These are phyloP conservation scores for Aegithalos caudatus DNA, from an alignment of 2,113 vertebrate species.

Conservation along the genomic window DNA sequence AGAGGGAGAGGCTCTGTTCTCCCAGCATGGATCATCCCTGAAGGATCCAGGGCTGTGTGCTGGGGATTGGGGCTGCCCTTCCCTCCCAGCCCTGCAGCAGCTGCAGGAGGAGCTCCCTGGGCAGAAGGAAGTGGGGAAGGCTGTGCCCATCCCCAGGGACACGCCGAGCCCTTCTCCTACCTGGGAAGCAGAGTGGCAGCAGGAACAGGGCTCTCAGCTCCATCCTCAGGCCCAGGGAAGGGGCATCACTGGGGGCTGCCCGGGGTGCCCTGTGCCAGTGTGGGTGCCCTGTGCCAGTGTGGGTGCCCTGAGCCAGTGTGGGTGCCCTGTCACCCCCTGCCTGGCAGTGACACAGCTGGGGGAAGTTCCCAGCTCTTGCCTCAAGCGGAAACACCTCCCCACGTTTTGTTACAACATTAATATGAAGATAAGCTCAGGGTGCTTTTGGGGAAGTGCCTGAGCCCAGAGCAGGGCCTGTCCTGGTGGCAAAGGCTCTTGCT, in stretches of 20 bases:
- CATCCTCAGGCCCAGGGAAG: neutral
- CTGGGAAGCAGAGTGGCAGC: conserved; percentile 18
- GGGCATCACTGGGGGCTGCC: neutral
- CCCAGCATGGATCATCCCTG: neutral
- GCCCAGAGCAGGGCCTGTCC: fast-evolving
- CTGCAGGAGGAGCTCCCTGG: fast-evolving
- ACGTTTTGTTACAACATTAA: neutral
- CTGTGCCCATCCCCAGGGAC: neutral
- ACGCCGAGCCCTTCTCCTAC: neutral
- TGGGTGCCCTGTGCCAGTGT: neutral
- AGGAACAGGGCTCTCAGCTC: neutral
- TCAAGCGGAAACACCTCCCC: neutral
- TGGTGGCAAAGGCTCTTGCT: neutral
- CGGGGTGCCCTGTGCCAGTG: fast-evolving
- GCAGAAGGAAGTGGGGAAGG: neutral
- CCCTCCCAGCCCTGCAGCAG: neutral
- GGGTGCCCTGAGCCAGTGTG: neutral
- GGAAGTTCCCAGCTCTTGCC: neutral
- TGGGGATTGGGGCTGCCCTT: neutral
- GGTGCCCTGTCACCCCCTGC: neutral
- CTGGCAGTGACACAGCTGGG: neutral
- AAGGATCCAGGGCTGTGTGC: neutral
- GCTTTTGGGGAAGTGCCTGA: conserved; percentile 10
- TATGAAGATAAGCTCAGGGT: neutral
- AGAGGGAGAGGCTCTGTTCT: neutral